Evolutionary conservation across 2,888 invertebrate species (phyloP).

Genomic region (Andricus curvator): DNA sequence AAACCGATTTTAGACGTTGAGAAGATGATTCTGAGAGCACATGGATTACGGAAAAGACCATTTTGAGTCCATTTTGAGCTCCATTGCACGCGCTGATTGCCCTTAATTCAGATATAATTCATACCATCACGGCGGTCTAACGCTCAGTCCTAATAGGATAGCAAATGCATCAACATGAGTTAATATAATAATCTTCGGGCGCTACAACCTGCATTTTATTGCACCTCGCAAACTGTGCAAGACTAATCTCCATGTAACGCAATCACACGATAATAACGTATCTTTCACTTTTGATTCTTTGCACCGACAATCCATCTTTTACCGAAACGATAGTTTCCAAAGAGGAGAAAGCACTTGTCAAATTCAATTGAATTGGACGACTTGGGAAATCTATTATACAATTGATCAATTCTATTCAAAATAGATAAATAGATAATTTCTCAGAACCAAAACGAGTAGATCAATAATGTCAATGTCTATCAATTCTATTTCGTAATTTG

Average conservation of each 20-base stretch:
- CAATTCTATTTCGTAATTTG: not conserved
- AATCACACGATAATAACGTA: conserved; percentile 64
- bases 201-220: conserved; percentile 53
- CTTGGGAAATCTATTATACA: not conserved
- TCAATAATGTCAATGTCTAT: not conserved
- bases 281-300: conserved; percentile 41
- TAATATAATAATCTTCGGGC: conserved; percentile 65
- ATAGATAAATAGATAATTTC: not conserved
- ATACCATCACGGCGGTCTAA: conserved; percentile 46
- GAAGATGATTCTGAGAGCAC: not conserved
- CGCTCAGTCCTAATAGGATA: conserved; percentile 52
- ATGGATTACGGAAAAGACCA: not conserved
- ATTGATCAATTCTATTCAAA: conserved; percentile 16
- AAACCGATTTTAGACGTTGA: not conserved
- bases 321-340: conserved; percentile 11
- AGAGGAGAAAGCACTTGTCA: conserved; percentile 19
- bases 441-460: not conserved
- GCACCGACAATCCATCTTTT: conserved; percentile 15
- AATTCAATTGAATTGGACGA: not conserved
- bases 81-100: conserved; percentile 59
- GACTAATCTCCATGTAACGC: conserved; percentile 65
- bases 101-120: conserved; percentile 71
- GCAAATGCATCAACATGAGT: conserved; percentile 54
- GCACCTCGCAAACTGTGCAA: conserved; percentile 55
- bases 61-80: conserved; percentile 1